Evolutionary conservation across 2,888 invertebrate species (phyloP), one percentile per base, ranked within the genome.

Genomic region (Epiperipatus broadwayi): DNA sequence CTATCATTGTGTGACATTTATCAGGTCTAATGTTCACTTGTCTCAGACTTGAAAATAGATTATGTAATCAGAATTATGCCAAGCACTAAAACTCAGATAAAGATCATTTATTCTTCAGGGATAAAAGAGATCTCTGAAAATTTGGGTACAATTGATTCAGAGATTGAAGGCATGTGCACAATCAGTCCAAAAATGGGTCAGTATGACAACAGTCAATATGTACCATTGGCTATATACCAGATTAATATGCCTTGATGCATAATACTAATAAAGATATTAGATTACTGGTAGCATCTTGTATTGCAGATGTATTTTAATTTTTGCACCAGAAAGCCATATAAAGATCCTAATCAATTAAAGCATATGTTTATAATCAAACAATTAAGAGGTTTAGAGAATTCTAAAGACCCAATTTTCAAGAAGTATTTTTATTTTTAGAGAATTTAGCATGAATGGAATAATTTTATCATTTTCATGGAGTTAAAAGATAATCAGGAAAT

Each of bases 381-480:
- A 61, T 62, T 95, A 45, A 72, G 78, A 48, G 93, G 93, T 12
- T 68, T 95, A 18, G 81, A 80, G 54, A 89, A 93, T 64, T 89
- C 91, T 0, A 89, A 91, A 59, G 85, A 91, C 63, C 84, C 93
- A 3, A 85, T 89, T 2, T 95, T 93, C 63, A 93, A 93, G 59
- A 71, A 91, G 48, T 93, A 93, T 62, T 93, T 93, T 64, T 95
- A 95, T 60, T 68, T 95, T 35, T 65, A 32, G 50, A 63, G 65
- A 95, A 93, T 63, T 66, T 95, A 50, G 89, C 91, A 1, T 91
- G 87, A 60, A 91, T 93, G 25, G 93, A 95, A 61, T 87, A 87
- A 0, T 93, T 95, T n/a, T 62, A 93, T 93, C 61, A 93, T 95
- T 78, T 93, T 91, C 60, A 85, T 93, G 56, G 93, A 95, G 59